Conservation (phyloP, 2,888 invertebrate species). For the Dioctria rufipes region DNA sequence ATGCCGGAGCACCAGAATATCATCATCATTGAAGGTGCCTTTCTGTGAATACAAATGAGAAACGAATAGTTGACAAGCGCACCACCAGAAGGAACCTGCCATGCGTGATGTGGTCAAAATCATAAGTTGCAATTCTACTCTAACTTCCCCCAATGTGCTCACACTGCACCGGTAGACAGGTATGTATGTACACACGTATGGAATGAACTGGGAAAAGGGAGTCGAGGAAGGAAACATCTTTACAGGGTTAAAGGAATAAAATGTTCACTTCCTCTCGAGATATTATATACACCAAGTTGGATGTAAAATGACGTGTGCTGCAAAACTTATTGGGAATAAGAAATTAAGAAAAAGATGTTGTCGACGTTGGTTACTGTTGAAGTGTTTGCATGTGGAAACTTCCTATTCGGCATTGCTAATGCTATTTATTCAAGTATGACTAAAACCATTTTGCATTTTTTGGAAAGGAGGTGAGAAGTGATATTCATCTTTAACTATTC, state of each 20-base stretch:
- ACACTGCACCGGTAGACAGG: slow-evolving; percentile 25
- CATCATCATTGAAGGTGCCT: slow-evolving; percentile 25
- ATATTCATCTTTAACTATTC: too few relatives aligned
- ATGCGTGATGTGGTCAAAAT: slow-evolving; percentile 35
- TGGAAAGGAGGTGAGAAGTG: too few relatives aligned
- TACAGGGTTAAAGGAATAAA: slow-evolving; percentile 38
- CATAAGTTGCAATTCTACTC: slow-evolving; percentile 39
- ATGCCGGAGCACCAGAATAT: slow-evolving; percentile 36
- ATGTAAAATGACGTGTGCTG: slow-evolving; percentile 40
- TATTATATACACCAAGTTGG: slow-evolving; percentile 15
- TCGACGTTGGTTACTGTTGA: not conserved
- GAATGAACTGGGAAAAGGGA: slow-evolving; percentile 27
- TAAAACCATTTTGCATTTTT: not conserved
- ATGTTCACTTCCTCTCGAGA: slow-evolving; percentile 44
- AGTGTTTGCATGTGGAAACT: slow-evolving; percentile 35
- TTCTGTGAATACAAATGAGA: slow-evolving; percentile 45
- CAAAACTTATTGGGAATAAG: not conserved
- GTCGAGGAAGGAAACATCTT: slow-evolving; percentile 38
- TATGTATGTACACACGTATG: slow-evolving; percentile 12
- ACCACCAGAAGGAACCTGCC: not conserved
- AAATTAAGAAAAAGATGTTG: not conserved
- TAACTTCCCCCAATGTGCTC: slow-evolving; percentile 3
- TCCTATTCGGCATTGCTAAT: slow-evolving; percentile 21
- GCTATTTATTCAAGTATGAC: slow-evolving; percentile 17
- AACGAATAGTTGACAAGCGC: slow-evolving; percentile 31